Conservation (phyloP, 2,113 vertebrate genomes). For the Solea senegalensis region DNA sequence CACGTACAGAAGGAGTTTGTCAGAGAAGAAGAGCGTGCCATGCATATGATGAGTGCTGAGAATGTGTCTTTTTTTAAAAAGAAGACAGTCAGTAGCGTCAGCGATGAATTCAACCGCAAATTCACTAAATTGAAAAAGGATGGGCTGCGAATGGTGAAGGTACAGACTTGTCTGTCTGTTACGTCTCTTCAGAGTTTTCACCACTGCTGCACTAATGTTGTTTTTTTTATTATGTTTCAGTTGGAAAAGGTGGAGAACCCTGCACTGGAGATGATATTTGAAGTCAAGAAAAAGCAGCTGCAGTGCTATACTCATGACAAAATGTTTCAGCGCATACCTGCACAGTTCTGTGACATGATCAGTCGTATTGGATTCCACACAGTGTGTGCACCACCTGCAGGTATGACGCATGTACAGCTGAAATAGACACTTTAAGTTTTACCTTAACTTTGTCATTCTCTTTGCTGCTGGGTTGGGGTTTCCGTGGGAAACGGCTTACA, state of each 20-base stretch:
- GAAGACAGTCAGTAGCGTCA: accelerated
- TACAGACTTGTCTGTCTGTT: conserved; percentile 26
- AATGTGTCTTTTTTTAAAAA: not conserved
- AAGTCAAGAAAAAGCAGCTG: conserved; percentile 70
- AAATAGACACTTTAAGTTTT: too few species aligned
- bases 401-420: conserved; percentile 68
- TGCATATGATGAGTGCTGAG: accelerated
- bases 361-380: conserved; percentile 86
- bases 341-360: conserved; percentile 82
- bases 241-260: conserved; percentile 83
- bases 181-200: not conserved
- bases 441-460: too few species aligned
- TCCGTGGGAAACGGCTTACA: too few species aligned
- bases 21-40: conserved; percentile 46
- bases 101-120: conserved; percentile 17
- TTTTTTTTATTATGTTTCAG: conserved; percentile 63
- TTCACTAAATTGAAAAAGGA: conserved; percentile 42
- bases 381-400: conserved; percentile 75
- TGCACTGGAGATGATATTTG: conserved; percentile 75
- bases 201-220: not conserved
- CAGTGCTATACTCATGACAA: accelerated
- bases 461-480: too few species aligned
- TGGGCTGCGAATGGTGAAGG: conserved; percentile 72
- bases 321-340: conserved; percentile 84
- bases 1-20: conserved; percentile 71